A percentile compares a stretch with the other conserved stretches of the same genome.
Conservation (phyloP, 2,113 vertebrate species). For the Amblyopsis rosae region DNA sequence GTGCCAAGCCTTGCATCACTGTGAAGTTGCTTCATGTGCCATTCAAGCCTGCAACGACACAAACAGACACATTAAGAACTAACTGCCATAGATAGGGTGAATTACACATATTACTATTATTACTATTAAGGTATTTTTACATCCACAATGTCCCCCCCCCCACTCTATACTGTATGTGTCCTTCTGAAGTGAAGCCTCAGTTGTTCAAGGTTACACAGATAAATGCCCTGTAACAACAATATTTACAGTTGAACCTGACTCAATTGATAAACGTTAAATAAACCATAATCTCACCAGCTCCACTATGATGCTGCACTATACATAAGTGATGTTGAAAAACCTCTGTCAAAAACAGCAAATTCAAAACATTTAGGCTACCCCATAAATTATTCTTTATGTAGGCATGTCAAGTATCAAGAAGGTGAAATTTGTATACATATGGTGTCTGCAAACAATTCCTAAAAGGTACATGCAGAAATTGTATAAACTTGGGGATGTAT, state of each 20-base stretch:
- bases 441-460: neutral
- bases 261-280: conserved; percentile 15
- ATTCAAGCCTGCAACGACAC: neutral
- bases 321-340: neutral
- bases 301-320: neutral
- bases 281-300: conserved; percentile 12
- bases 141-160: neutral
- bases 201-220: conserved; percentile 10
- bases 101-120: too few species aligned
- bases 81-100: neutral
- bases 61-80: neutral
- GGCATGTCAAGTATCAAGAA: neutral
- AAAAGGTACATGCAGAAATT: neutral
- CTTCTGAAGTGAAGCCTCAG: conserved; percentile 21
- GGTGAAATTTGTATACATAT: neutral
- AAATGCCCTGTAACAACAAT: conserved; percentile 4
- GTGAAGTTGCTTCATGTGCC: neutral
- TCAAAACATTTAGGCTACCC: neutral
- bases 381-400: neutral
- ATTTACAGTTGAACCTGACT: conserved; percentile 11
- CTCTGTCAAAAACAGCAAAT: neutral
- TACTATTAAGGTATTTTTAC: neutral
- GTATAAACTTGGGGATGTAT: neutral
- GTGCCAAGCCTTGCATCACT: neutral
- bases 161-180: neutral